Percentiles rank a stretch among this genome's conserved stretches.
phyloP scores from a whole-genome alignment of 2,888 invertebrate species.

The Temnothorax unifasciatus region DNA sequence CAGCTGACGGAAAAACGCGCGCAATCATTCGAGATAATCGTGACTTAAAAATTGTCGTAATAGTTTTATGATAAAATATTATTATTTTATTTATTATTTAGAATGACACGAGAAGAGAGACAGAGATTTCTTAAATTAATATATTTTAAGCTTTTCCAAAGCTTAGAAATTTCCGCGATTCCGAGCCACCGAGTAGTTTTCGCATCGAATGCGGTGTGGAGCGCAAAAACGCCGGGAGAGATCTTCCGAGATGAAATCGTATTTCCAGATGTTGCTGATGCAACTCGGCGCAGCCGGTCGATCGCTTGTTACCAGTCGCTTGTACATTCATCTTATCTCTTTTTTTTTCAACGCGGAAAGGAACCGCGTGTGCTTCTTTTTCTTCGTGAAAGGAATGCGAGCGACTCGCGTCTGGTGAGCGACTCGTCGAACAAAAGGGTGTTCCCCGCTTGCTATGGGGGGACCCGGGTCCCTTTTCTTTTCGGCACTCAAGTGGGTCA shows the following conservation, averaged over 20 bases:
- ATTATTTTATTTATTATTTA: background rate
- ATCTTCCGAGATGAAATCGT: constrained; percentile 53
- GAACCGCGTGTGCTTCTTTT: constrained; percentile 56
- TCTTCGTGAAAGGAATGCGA: constrained; percentile 74
- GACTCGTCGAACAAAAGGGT: constrained; percentile 70
- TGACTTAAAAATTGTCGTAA: background rate
- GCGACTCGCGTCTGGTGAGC: constrained; percentile 41
- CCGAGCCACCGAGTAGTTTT: background rate
- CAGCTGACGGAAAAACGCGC: background rate
- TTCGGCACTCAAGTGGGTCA: constrained; percentile 61
- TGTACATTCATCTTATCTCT: constrained; percentile 71
- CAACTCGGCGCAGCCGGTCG: constrained; percentile 59
- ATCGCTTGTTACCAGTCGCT: constrained; percentile 65
- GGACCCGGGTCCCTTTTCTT: constrained; percentile 31
- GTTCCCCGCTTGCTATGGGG: constrained; percentile 65
- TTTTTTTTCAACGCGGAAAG: constrained; percentile 58
- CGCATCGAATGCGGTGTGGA: background rate
- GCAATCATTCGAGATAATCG: background rate
- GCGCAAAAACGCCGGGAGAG: constrained; percentile 21
- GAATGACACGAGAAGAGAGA: background rate
- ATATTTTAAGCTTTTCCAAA: background rate
- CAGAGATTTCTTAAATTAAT: background rate
- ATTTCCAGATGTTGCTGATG: constrained; percentile 57
- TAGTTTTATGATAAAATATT: background rate
- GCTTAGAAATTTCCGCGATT: background rate